Evolutionary conservation across 2,888 invertebrate genomes (phyloP), one percentile per base, ranked within the genome.

Genomic region (Heliconius cydno): DNA sequence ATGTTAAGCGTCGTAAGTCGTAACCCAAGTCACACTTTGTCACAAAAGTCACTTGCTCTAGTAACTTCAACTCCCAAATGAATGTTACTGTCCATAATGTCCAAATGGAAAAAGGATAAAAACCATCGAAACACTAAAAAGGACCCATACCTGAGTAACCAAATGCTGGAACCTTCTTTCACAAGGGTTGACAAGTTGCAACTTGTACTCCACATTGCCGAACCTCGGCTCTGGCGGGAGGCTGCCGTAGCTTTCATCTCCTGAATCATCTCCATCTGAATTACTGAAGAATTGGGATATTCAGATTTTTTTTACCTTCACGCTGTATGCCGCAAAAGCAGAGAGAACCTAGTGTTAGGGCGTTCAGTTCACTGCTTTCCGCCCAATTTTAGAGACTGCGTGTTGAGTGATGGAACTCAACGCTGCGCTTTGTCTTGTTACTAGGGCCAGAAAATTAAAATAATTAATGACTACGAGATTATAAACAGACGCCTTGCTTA

Each of bases 121-220:
- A 46, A 52, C 52, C 2, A 0, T 19, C 19, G 6, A 52, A 52
- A 52, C 52, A 52, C 52, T 6, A 52, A 52, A 52, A 52, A 19
- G 3, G 4, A 72, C 38, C 34, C n/a, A 68, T 88, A 97, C 97
- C 96, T 99, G 99, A 0, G 99, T 99, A 30, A 99, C 98, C 52
- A 99, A 95, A 93, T 99, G 99, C 91, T 99, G 98, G 82, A 95
- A 94, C 81, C 99, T 96, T 85, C 97, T 97, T 89, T 97, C 97
- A 34, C 98, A 98, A 0, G 99, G 98, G 90, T 98, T 98, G 12
- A 99, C 97, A 79, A 99, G 95, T 88, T 99, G 99, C 80, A 99
- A 92, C 94, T 99, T 99, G 92, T 99, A 99, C 92, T 99, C 99
- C 52, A 99, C 97, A 90, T 99, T 99, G 13, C 99, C 99, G 86